phyloP scores from a whole-genome alignment of 2,113 vertebrate genomes.

The Cyanoderma ruficeps region DNA sequence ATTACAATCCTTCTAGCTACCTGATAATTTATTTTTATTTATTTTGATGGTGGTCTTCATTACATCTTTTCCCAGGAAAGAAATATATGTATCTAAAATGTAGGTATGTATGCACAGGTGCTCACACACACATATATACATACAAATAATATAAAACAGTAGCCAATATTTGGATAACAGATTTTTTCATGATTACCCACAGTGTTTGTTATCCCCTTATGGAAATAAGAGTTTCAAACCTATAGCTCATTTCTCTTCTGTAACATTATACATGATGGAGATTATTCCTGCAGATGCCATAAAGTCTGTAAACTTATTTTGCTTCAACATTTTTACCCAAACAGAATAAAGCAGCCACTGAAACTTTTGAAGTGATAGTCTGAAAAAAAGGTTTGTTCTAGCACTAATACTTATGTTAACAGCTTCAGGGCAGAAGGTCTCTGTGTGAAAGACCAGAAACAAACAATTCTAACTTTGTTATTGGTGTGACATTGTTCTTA shows the following conservation, averaged over 20 bases:
- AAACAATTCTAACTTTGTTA: not conserved
- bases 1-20: not conserved
- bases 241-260: not conserved
- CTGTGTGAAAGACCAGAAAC: not conserved
- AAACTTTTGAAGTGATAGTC: not conserved
- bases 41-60: not conserved
- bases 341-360: not conserved
- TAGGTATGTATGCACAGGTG: not conserved
- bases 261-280: not conserved
- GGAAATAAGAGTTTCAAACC: not conserved
- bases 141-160: not conserved
- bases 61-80: not conserved
- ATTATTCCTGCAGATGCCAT: not conserved
- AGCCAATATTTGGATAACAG: not conserved
- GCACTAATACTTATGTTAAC: not conserved
- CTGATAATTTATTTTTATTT: not conserved
- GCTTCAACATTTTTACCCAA: not conserved
- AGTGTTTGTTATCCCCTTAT: not conserved
- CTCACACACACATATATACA: not conserved
- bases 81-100: not conserved
- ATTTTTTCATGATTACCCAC: not conserved
- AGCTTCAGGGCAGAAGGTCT: not conserved
- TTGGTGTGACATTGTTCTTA: not conserved
- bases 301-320: not conserved
- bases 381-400: not conserved